phyloP scores from a whole-genome alignment of 92 coral and sea anemone species.

The Umimayanthus kanabou region DNA sequence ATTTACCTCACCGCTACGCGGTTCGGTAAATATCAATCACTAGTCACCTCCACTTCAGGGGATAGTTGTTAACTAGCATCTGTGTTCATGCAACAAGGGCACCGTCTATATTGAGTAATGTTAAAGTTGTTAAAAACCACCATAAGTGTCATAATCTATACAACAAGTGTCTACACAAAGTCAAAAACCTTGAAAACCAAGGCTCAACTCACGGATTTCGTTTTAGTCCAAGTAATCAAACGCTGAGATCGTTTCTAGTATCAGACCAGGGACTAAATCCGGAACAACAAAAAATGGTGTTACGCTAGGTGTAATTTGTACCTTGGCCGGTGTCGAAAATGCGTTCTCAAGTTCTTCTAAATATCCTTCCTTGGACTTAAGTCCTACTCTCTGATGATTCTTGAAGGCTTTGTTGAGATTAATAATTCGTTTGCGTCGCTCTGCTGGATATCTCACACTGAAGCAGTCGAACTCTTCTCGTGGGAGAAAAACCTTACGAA shows the following conservation, averaged over 20 bases:
- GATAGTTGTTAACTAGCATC: too few species aligned
- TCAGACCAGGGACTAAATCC: not conserved
- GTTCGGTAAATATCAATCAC: too few species aligned
- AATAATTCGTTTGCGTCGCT: not conserved
- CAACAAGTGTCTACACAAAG: too few species aligned
- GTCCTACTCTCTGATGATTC: not conserved
- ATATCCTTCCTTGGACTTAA: not conserved
- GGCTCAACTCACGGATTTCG: too few species aligned
- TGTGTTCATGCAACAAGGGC: too few species aligned
- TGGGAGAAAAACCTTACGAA: not conserved
- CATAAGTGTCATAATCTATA: too few species aligned
- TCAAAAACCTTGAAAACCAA: too few species aligned
- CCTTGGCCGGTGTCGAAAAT: not conserved
- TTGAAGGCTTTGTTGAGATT: not conserved
- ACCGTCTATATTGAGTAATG: too few species aligned
- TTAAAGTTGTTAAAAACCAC: too few species aligned
- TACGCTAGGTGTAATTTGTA: not conserved
- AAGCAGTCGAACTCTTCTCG: not conserved
- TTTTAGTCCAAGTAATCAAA: not conserved
- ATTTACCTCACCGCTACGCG: too few species aligned
- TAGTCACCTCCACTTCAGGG: too few species aligned
- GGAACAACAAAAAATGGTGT: not conserved
- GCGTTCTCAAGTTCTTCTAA: not conserved
- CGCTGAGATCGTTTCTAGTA: not conserved
- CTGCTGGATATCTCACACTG: not conserved